Evolutionary conservation across 1,140 invertebrate genomes (phyloP).

Genomic region (Lepeophtheirus salmonis): DNA sequence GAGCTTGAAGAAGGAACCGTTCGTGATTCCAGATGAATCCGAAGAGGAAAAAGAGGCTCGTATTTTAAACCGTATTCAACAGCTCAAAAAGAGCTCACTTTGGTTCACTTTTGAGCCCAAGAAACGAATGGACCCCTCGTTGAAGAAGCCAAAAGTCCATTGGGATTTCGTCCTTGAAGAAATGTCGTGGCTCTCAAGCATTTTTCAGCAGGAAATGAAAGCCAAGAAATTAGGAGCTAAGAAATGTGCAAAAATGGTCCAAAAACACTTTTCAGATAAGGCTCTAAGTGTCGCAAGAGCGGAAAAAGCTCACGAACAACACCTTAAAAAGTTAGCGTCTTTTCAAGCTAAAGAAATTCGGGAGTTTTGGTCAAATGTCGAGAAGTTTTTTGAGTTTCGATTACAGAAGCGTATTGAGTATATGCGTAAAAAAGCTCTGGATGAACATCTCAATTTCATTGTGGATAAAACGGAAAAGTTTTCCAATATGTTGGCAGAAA

Average conservation of each 20-base stretch:
- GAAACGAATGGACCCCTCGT: conserved; percentile 76
- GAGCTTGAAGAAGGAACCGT: background rate
- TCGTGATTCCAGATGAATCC: background rate
- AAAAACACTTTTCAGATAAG: conserved; percentile 89
- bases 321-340: conserved; percentile 63
- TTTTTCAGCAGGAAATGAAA: conserved; percentile 91
- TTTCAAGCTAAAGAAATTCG: conserved; percentile 81
- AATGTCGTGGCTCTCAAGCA: conserved; percentile 91
- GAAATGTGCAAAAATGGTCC: conserved; percentile 61
- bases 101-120: conserved; percentile 39
- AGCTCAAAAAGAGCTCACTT: background rate
- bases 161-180: conserved; percentile 98
- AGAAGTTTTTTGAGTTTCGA: conserved; percentile 91
- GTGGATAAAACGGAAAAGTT: conserved; percentile 97
- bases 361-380: conserved; percentile 88
- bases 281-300: conserved; percentile 66
- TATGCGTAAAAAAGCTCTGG: conserved; percentile 80
- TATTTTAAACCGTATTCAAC: background rate
- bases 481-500: conserved; percentile 67
- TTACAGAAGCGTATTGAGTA: conserved; percentile 77
- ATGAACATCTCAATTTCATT: conserved; percentile 93
- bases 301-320: conserved; percentile 72
- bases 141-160: conserved; percentile 71
- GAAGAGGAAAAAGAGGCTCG: background rate
- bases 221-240: conserved; percentile 81